Conservation (phyloP, 64 coral and sea anemone species). For the Actinia tenebrosa region DNA sequence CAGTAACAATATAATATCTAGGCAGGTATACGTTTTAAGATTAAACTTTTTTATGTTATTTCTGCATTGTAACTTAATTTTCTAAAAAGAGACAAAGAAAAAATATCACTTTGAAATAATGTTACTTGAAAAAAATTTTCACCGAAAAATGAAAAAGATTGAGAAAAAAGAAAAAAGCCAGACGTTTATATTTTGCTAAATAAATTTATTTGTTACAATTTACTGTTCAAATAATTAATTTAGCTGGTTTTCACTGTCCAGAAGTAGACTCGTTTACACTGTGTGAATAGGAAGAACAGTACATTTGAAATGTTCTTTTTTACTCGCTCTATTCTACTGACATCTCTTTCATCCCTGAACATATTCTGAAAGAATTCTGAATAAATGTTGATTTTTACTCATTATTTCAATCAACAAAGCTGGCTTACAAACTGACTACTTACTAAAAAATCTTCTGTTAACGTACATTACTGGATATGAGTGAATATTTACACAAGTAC, state of each 20-base stretch:
- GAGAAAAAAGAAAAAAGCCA: background rate
- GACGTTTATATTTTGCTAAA: background rate
- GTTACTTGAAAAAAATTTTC: background rate
- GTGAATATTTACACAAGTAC: background rate
- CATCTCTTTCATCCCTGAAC: background rate
- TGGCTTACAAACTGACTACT: background rate
- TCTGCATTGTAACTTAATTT: too few relatives aligned
- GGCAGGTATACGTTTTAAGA: background rate
- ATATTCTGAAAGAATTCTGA: background rate
- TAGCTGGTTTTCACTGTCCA: background rate
- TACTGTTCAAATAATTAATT: slow-evolving; percentile 1
- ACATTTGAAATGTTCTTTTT: background rate
- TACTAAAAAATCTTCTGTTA: background rate
- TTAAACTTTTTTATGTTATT: background rate
- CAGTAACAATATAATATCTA: background rate
- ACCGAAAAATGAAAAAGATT: background rate
- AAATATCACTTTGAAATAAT: background rate
- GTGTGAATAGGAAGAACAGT: background rate
- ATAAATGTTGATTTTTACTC: background rate
- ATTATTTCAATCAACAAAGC: background rate
- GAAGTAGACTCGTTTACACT: background rate
- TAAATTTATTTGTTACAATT: slow-evolving; percentile 4
- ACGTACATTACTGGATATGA: background rate
- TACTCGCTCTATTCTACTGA: background rate
- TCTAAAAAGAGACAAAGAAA: too few relatives aligned